Conservation (phyloP, 2,797 vertebrate species). For the Telmatherina bonti region DNA sequence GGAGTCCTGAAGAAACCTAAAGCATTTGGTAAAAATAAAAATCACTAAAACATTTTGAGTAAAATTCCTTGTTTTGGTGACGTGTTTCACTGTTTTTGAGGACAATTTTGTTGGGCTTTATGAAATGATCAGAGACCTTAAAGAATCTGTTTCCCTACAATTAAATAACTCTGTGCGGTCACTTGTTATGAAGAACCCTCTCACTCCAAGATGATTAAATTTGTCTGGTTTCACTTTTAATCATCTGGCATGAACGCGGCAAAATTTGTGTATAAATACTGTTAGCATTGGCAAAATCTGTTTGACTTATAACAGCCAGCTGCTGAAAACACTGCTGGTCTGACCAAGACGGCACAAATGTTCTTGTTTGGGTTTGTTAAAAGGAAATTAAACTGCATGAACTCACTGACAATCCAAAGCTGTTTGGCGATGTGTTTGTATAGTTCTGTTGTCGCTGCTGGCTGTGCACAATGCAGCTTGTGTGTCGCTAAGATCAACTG, state of each 20-base stretch:
- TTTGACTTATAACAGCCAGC: constrained; percentile 32
- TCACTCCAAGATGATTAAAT: constrained; percentile 5
- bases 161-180: not conserved
- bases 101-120: too few species aligned
- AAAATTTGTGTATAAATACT: constrained; percentile 39
- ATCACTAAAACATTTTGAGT: too few species aligned
- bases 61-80: too few species aligned
- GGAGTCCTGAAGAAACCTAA: too few species aligned
- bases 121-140: too few species aligned
- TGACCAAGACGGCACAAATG: constrained; percentile 12
- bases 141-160: not conserved
- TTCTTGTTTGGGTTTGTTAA: constrained; percentile 46
- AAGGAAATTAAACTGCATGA: constrained; percentile 44
- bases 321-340: constrained; percentile 16
- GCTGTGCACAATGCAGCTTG: constrained; percentile 41
- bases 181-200: constrained; percentile 2
- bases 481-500: constrained; percentile 59
- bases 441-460: constrained; percentile 38
- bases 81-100: too few species aligned
- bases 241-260: constrained; percentile 1
- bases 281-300: constrained; percentile 21
- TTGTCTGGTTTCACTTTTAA: constrained; percentile 22
- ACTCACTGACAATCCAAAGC: constrained; percentile 27
- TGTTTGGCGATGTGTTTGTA: constrained; percentile 27
- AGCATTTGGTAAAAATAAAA: too few species aligned